Evolutionary conservation across 2,797 vertebrate species (phyloP), one percentile per base, ranked within the genome.

Genomic region (Discoglossus pictus): DNA sequence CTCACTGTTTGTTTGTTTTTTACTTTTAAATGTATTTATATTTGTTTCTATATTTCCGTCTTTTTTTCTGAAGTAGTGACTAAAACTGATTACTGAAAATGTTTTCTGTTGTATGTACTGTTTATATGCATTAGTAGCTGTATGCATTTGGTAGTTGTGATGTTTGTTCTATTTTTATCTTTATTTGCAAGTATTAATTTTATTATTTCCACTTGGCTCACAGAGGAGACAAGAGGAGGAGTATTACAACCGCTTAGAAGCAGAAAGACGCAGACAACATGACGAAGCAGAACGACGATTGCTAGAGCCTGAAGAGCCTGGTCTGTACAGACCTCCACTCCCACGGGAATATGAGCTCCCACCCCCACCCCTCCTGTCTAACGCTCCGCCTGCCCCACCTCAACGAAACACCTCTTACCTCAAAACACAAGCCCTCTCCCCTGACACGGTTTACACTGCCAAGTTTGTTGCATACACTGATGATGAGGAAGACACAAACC

Each of bases 371-470:
- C 88, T 88, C 78, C 86, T 86, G 86, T 92, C 91, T 85, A 89
- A 85, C 68, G 89, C 93, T 88, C 96, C 95, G 75, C 92, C 92
- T 68, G 93, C 95, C 83, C 95, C 96, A 66, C 95, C 96, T 82
- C 96, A 97, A 89, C 95, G 95, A 92, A 94, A 97, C 83, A 90
- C 94, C 85, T 98, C 96, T 90, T 97, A 94, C 95, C 95, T 98
- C 91, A 98, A 94, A 93, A 91, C 93, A 73, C 93, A 93, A 89
- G 92, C 88, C 82, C 83, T 91, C 83, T 96, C 95, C 86, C 96
- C 97, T 64, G 95, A 98, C 91, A 92, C 93, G 81, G 86, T 98
- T 88, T 98, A 95, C 92, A 98, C 97, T 84, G 97, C 97, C 95
- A 98, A 92, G 92, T 94, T 97, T 84, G 93, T 99, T 84, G 90